Percentiles rank a stretch among this genome's conserved stretches.
phyloP scores from a whole-genome alignment of 2,888 invertebrate genomes.

The Pyrrhia umbra region DNA sequence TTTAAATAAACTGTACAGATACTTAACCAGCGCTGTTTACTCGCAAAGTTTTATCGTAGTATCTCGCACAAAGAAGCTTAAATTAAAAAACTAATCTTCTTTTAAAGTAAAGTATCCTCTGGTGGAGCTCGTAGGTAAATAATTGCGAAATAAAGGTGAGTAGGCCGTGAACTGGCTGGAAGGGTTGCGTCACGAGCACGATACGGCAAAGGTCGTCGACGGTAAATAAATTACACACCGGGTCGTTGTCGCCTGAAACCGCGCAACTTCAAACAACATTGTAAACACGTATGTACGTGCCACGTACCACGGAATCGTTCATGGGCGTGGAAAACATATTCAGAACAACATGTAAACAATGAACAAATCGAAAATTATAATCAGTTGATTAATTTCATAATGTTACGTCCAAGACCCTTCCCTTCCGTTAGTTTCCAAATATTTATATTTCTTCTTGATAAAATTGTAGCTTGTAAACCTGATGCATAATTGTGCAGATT shows the following conservation, averaged over 20 bases:
- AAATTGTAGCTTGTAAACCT: too few species aligned
- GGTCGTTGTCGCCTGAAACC: conserved; percentile 34
- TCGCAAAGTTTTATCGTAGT: conserved; percentile 23
- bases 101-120: conserved; percentile 37
- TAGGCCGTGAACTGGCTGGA: conserved; percentile 30
- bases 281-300: conserved; percentile 12
- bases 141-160: conserved; percentile 59
- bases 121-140: conserved; percentile 39
- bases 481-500: too few species aligned
- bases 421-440: too few species aligned
- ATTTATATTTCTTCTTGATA: too few species aligned
- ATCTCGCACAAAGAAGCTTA: conserved; percentile 32
- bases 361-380: too few species aligned
- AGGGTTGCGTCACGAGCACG: conserved; percentile 44
- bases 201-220: conserved; percentile 57
- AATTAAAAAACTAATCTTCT: conserved; percentile 54
- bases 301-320: conserved; percentile 2
- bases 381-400: too few species aligned
- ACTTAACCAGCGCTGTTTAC: conserved; percentile 26
- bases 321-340: too few species aligned
- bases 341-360: too few species aligned
- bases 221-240: conserved; percentile 64
- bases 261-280: conserved; percentile 18
- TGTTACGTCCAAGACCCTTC: too few species aligned
- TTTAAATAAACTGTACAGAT: conserved; percentile 8